Base-by-base conservation (phyloP, 2,797 vertebrate species). In the Chloroceryle amazona region DNA sequence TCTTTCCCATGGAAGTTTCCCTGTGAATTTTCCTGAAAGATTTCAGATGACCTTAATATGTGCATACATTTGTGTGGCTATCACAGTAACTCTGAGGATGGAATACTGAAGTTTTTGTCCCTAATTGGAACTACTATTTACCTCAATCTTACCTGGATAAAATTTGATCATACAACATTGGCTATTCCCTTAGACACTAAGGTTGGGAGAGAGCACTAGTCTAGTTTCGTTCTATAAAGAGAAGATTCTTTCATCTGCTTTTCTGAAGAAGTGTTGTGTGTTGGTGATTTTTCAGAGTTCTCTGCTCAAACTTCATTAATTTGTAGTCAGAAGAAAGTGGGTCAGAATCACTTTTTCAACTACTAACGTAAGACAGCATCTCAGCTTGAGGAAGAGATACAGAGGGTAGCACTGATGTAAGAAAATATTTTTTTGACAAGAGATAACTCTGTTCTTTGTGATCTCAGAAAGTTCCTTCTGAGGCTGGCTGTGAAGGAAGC, bases 1-100 rank as follows among this genome's bases (percentile, higher is more conserved):
- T 41, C 2, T 37, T 37, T 39, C 41, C 13, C 2, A 5, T 1
- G 0, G 5, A 46, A 55, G 5, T 63, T 33, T 61, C 28, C 13
- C 19, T 84, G 62, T 29, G 21, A 75, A 58, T 39, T 5, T 20
- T 20, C 25, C 14, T 26, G 14, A 58, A 74, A 87, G 16, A 9
- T 19, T 21, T 6, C 2, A 46, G 29, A 68, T 68, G 13, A 46
- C 10, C 6, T 54, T 58, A 37, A n/a, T 7, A 39, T 6, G 2
- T 31, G 29, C 15, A 11, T 6, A 4, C 1, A 3, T 55, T 54
- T 54, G 1, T 70, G 47, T 55, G 42, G 8, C 7, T 37, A 17
- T 67, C 22, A 3, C 5, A 5, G 41, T 44, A 4, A 16, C 4
- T 41, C 0, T 29, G n/a, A 31, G 9, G 9, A 51, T 73, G 29